Percentiles rank a stretch among this genome's conserved stretches.
Evolutionary conservation across 2,888 invertebrate genomes (phyloP).

Genomic region (Ceraclea dissimilis): DNA sequence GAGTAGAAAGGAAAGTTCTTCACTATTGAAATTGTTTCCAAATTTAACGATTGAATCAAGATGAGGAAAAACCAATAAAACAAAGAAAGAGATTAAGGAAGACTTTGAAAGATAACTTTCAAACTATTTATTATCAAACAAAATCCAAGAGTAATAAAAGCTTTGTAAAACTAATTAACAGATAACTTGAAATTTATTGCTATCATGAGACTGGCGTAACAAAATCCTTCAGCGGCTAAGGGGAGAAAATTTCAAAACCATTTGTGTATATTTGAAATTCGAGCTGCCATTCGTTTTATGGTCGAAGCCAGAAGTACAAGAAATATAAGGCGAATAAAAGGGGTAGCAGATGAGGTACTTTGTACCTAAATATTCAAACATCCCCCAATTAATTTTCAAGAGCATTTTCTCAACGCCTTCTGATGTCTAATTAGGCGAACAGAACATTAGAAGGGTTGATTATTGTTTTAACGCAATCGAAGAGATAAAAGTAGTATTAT

Average conservation of each 20-base stretch:
- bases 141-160: constrained; percentile 14
- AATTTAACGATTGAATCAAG: too few relatives aligned
- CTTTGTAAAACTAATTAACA: constrained; percentile 20
- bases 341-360: not conserved
- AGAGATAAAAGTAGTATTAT: constrained; percentile 17
- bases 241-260: constrained; percentile 22
- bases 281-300: constrained; percentile 19
- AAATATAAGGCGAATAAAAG: not conserved
- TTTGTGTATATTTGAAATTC: constrained; percentile 25
- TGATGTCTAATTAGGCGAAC: constrained; percentile 25
- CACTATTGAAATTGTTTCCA: too few relatives aligned
- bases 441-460: constrained; percentile 23
- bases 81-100: not conserved
- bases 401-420: constrained; percentile 25
- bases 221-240: constrained; percentile 10
- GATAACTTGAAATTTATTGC: constrained; percentile 23
- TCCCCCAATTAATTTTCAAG: constrained; percentile 25
- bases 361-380: constrained; percentile 21
- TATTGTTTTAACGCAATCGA: constrained; percentile 21
- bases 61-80: constrained; percentile 1
- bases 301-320: constrained; percentile 8
- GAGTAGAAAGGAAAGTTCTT: too few relatives aligned
- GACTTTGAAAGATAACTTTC: not conserved
- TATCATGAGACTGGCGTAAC: constrained; percentile 17
- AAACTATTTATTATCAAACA: constrained; percentile 13